These are phyloP conservation scores for Pocillopora grandis DNA, from an alignment of 92 coral and sea anemone genomes.

Conservation along the genomic window DNA sequence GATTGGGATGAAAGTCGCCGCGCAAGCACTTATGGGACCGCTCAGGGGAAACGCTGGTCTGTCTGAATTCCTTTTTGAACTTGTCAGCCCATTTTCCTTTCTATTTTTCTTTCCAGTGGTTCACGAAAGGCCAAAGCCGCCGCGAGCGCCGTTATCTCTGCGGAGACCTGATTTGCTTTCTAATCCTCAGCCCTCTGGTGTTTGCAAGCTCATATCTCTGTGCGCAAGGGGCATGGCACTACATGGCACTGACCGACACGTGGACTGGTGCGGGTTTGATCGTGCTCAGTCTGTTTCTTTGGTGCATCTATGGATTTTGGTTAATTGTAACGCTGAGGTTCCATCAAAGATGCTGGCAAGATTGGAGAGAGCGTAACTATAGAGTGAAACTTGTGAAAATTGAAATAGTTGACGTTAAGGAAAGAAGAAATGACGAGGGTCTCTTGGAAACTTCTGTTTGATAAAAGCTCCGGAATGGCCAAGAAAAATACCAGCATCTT, in stretches of 20 bases:
- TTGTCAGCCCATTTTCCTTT: no score
- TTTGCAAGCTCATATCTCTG: slow-evolving; percentile 85
- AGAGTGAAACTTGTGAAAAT: slow-evolving; percentile 63
- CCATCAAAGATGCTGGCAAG: slow-evolving; percentile 79
- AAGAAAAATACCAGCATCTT: not conserved
- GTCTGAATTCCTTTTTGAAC: no score
- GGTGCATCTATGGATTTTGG: slow-evolving; percentile 82
- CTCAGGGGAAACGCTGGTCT: no score
- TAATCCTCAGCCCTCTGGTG: slow-evolving; percentile 81
- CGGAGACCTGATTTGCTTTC: slow-evolving; percentile 80
- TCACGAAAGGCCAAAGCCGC: slow-evolving; percentile 59
- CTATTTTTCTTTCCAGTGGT: slow-evolving; percentile 68
- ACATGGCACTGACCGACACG: slow-evolving; percentile 60
- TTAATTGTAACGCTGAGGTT: slow-evolving; percentile 70
- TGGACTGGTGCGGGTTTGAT: slow-evolving; percentile 84
- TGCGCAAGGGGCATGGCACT: slow-evolving; percentile 89
- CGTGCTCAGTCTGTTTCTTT: slow-evolving; percentile 73
- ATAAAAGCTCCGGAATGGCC: not conserved
- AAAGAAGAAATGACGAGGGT: not conserved
- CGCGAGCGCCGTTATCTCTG: slow-evolving; percentile 85
- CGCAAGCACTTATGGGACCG: no score
- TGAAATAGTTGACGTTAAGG: slow-evolving; percentile 6
- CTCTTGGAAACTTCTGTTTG: slow-evolving; percentile 26
- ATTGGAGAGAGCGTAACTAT: slow-evolving; percentile 85
- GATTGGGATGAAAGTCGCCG: no score